These are phyloP conservation scores for Megalurothrips usitatus DNA, from an alignment of 2,888 invertebrate genomes.

Conservation along the genomic window DNA sequence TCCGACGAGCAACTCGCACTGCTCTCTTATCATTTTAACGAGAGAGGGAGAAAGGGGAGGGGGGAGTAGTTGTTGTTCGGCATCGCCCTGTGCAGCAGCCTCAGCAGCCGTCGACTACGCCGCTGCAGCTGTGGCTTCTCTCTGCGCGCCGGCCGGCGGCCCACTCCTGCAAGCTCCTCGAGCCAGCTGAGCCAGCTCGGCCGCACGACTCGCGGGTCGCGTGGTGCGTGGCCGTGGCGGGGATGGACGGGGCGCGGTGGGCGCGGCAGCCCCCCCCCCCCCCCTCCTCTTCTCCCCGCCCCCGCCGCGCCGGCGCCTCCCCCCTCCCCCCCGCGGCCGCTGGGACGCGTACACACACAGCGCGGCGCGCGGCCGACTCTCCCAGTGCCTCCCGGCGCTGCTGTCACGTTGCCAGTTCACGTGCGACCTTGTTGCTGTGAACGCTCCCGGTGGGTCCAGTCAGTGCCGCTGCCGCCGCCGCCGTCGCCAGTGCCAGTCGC, in stretches of 20 bases:
- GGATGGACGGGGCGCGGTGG: neutral
- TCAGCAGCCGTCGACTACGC: no score
- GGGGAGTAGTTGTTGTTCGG: no score
- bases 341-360: no score
- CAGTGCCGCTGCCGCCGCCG: neutral
- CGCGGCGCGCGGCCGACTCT: neutral
- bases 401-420: constrained; percentile 24
- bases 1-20: no score
- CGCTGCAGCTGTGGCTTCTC: no score
- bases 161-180: no score
- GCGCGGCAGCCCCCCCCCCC: neutral
- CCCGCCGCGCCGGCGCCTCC: neutral
- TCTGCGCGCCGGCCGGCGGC: no score
- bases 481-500: neutral
- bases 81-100: no score
- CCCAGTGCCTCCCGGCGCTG: neutral
- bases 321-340: neutral
- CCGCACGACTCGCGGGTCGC: neutral
- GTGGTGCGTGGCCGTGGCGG: neutral
- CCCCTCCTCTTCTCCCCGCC: neutral
- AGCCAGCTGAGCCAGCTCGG: no score
- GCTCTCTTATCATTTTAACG: no score
- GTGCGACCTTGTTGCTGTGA: constrained; percentile 19
- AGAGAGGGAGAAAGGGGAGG: no score
- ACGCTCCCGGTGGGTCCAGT: neutral